Percentiles rank a stretch among this genome's conserved stretches.
These are phyloP conservation scores for Sarcophaga subvicina DNA, from an alignment of 2,888 invertebrate genomes.

Conservation along the genomic window DNA sequence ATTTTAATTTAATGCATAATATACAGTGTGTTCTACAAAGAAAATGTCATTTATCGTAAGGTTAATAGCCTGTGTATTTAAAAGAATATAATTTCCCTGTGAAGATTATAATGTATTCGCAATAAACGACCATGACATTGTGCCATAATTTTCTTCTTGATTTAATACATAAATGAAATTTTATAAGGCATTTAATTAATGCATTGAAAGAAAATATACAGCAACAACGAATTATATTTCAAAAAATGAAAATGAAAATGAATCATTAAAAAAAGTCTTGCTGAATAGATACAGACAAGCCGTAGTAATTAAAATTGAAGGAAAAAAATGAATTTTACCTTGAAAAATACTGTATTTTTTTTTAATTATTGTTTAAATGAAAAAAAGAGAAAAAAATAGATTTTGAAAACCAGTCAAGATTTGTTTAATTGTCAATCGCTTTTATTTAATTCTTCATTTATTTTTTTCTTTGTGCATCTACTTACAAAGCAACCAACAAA, in stretches of 20 bases:
- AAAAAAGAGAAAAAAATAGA: neutral
- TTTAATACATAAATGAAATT: neutral
- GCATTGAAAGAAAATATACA: neutral
- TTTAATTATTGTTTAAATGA: neutral
- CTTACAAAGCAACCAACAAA: constrained; percentile 1
- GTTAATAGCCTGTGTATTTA: too few relatives aligned
- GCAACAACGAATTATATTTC: too few relatives aligned
- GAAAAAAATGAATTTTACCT: neutral
- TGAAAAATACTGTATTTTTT: neutral
- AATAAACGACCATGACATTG: neutral
- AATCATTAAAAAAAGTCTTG: neutral
- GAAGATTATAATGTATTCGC: neutral
- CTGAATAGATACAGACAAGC: neutral
- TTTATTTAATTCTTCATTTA: neutral
- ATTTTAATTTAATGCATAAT: too few relatives aligned
- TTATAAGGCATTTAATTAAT: neutral
- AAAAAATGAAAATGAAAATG: neutral
- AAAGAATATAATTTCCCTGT: constrained; percentile 23
- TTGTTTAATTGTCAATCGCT: neutral
- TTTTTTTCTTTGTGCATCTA: neutral
- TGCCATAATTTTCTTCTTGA: neutral
- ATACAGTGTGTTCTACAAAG: too few relatives aligned
- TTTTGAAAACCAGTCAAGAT: neutral
- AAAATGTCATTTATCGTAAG: too few relatives aligned
- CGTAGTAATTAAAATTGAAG: neutral